Conservation (phyloP, 2,888 invertebrate genomes). For the Aethes cnicana region DNA sequence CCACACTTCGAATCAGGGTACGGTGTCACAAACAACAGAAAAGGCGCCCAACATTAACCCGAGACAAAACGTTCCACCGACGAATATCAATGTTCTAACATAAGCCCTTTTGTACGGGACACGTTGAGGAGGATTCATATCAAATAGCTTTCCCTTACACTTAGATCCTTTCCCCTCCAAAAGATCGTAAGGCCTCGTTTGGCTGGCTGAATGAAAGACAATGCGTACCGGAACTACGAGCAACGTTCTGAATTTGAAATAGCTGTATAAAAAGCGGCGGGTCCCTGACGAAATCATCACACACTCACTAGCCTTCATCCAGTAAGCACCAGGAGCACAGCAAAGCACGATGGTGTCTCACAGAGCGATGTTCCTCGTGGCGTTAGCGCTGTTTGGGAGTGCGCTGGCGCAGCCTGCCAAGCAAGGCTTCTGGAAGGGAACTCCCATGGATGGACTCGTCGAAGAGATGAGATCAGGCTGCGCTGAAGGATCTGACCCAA, state of each 20-base stretch:
- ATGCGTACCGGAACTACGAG: conserved; percentile 75
- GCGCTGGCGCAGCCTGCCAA: conserved; percentile 84
- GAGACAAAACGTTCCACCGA: conserved; percentile 56
- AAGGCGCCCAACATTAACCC: conserved; percentile 58
- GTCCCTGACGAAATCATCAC: conserved; percentile 78
- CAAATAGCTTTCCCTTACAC: conserved; percentile 81
- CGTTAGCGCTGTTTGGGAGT: conserved; percentile 81
- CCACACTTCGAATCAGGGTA: conserved; percentile 66
- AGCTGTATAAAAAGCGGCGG: conserved; percentile 80
- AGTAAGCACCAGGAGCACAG: conserved; percentile 64
- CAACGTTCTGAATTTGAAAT: conserved; percentile 79
- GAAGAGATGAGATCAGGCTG: conserved; percentile 90
- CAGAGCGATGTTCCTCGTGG: conserved; percentile 75
- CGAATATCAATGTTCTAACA: conserved; percentile 47
- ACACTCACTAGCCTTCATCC: conserved; percentile 67
- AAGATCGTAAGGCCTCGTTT: conserved; percentile 65
- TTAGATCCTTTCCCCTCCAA: conserved; percentile 51
- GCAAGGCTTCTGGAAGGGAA: conserved; percentile 86
- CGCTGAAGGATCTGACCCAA: conserved; percentile 87
- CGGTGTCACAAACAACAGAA: conserved; percentile 80
- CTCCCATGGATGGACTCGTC: conserved; percentile 87
- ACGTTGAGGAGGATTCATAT: conserved; percentile 66
- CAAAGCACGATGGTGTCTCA: conserved; percentile 67
- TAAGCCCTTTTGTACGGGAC: conserved; percentile 59
- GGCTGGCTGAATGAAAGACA: conserved; percentile 66